Conservation (phyloP, 23 tunicate species). For the Halocynthia roretzi region DNA sequence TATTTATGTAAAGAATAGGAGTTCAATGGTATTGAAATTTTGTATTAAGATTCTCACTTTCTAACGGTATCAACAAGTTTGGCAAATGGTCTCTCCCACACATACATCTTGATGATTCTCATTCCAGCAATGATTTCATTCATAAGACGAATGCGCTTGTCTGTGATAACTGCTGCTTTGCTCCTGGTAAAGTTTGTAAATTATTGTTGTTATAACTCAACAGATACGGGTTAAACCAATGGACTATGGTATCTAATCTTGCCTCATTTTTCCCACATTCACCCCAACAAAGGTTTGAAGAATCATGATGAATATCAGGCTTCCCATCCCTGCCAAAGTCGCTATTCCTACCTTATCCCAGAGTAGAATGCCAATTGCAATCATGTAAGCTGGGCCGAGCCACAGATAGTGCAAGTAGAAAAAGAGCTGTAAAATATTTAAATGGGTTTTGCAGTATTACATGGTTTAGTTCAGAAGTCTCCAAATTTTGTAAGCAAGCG, state of each 20-base stretch:
- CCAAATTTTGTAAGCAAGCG: no score
- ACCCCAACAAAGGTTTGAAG: slow-evolving; percentile 35
- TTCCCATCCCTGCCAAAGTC: slow-evolving; percentile 31
- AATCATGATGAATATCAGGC: slow-evolving; percentile 19
- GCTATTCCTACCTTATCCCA: slow-evolving; percentile 42
- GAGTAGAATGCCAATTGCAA: slow-evolving; percentile 24
- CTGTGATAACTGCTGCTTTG: slow-evolving; percentile 28
- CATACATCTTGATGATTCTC: slow-evolving; percentile 58
- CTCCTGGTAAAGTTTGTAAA: background rate
- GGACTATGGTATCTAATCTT: background rate
- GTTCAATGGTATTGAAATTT: no score
- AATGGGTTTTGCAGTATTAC: no score
- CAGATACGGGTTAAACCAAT: no score
- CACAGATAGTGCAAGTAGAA: slow-evolving; percentile 49
- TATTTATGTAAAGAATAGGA: no score
- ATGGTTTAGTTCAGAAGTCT: no score
- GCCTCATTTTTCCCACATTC: slow-evolving; percentile 48
- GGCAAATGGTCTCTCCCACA: slow-evolving; percentile 52
- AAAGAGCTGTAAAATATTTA: background rate
- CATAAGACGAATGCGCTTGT: slow-evolving; percentile 38
- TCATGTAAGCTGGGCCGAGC: slow-evolving; percentile 43
- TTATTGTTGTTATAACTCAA: no score
- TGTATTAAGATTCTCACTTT: slow-evolving; percentile 9
- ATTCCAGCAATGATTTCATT: slow-evolving; percentile 49
- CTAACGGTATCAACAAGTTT: slow-evolving; percentile 24